phyloP scores from a whole-genome alignment of 2,888 invertebrate species.

The Cerceris rybyensis region DNA sequence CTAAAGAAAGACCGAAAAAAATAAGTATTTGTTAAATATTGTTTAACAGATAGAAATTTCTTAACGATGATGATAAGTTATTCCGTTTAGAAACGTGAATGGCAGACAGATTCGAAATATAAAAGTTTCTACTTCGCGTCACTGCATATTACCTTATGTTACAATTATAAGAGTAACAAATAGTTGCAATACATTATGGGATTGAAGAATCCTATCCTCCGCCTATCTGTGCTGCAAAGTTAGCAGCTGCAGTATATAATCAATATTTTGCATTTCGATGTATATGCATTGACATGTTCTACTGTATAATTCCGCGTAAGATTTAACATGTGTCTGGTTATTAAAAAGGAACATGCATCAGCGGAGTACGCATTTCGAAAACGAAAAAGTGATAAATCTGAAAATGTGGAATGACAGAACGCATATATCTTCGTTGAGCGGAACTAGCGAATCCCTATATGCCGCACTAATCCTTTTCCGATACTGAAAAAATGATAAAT shows the following conservation, averaged over 20 bases:
- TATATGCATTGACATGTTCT: conserved; percentile 28
- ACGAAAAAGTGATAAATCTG: conserved; percentile 68
- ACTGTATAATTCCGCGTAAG: conserved; percentile 14
- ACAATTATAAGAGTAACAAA: not conserved
- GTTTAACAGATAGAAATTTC: no score
- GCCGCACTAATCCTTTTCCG: conserved; percentile 67
- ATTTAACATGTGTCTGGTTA: conserved; percentile 33
- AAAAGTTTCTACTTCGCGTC: no score
- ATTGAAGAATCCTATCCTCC: not conserved
- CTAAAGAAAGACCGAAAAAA: no score
- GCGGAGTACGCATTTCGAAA: conserved; percentile 61
- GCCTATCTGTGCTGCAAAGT: not conserved
- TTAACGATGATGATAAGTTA: no score
- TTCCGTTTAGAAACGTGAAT: no score
- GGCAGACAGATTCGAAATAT: no score
- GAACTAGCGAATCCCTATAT: conserved; percentile 64
- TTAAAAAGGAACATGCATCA: conserved; percentile 33
- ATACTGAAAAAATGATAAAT: conserved; percentile 69
- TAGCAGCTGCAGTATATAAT: conserved; percentile 17
- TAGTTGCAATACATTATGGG: not conserved
- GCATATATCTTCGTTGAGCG: conserved; percentile 65
- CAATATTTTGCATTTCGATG: conserved; percentile 37
- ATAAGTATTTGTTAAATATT: no score
- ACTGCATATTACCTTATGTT: no score
- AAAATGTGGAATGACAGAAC: conserved; percentile 65